Evolutionary conservation across 2,888 invertebrate genomes (phyloP), one percentile per base, ranked within the genome.

Genomic region (Adelognathus sp.): DNA sequence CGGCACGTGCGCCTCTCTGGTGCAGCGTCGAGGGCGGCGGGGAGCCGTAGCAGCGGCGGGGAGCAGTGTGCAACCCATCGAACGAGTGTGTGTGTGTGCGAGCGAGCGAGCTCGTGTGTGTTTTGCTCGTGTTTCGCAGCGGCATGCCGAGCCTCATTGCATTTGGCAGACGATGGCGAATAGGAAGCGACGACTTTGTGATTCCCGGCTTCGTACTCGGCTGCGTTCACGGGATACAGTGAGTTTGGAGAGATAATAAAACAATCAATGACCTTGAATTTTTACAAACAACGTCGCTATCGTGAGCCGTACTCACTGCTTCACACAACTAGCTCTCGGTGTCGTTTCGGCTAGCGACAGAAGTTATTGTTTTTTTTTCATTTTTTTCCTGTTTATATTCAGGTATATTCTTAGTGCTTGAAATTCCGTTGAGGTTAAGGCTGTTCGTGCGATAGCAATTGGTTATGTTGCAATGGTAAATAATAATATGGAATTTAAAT

Each of bases 181-280:
- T 96, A 64, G 97, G 96, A 80, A 96, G 96, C 81, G 97, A 97
- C 92, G 97, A 97, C 92, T 92, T 97, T 82, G 95, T 96, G 76
- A 94, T 97, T 60, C 96, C 97, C n/a, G 96, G 95, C 76, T 93
- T 94, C 82, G 93, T 95, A 88, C 93, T 97, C 69, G 93, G 95
- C 88, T 91, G 93, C 70, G 92, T 96, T 84, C 97, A 97, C 91
- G 89, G 94, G 72, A 92, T 95, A 88, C 95, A 96, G 97, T 97
- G 92, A 94, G 94, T 92, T 36, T 31, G 14, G 14, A 14, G 0
- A 24, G 11, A 21, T 21, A 6, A 18, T 16, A 44, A 46, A 11
- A 50, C 11, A 21, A 6, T 4, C 0, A 36, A 58, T 5, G 31
- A 58, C 46, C 29, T 56, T 50, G 36, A 41, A 66, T 5, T 7